Conservation (phyloP, 1,140 invertebrate genomes). For the Contarinia nasturtii region DNA sequence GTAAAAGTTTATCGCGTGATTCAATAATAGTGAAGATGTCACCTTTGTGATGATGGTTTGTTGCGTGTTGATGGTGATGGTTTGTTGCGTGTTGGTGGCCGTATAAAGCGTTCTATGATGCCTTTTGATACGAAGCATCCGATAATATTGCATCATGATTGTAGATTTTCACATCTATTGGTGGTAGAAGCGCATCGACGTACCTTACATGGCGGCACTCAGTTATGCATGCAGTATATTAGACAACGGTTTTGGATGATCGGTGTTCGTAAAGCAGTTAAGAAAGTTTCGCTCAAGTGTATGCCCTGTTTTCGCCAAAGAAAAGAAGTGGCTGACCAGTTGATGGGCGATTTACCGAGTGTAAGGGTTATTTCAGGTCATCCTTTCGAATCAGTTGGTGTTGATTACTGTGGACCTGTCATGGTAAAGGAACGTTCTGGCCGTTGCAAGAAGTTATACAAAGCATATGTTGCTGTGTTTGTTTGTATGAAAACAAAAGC, state of each 20-base stretch:
- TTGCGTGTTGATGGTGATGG: conserved; percentile 15
- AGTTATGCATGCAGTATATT: conserved; percentile 5
- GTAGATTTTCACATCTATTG: conserved; percentile 14
- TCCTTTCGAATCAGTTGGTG: no score
- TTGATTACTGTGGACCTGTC: no score
- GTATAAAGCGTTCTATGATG: conserved; percentile 13
- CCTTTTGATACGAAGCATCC: conserved; percentile 20
- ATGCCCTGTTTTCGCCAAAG: conserved; percentile 3
- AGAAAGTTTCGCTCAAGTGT: conserved; percentile 1
- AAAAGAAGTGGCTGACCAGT: no score
- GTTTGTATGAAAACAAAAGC: no score
- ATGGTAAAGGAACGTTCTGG: no score
- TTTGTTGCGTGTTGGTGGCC: conserved; percentile 21
- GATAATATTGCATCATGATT: conserved; percentile 17
- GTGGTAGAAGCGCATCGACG: conserved; percentile 11
- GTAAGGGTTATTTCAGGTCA: no score
- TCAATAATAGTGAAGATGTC: no score
- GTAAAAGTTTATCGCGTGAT: no score
- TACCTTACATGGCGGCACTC: conserved; percentile 10
- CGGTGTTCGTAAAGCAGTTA: conserved; percentile 5
- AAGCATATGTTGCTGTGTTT: no score
- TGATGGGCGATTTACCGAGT: no score
- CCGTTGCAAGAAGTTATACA: no score
- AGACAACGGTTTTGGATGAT: conserved; percentile 11
- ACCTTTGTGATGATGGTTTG: no score